Evolutionary conservation across 2,113 vertebrate species (phyloP).

Genomic region (Pitta sordida): DNA sequence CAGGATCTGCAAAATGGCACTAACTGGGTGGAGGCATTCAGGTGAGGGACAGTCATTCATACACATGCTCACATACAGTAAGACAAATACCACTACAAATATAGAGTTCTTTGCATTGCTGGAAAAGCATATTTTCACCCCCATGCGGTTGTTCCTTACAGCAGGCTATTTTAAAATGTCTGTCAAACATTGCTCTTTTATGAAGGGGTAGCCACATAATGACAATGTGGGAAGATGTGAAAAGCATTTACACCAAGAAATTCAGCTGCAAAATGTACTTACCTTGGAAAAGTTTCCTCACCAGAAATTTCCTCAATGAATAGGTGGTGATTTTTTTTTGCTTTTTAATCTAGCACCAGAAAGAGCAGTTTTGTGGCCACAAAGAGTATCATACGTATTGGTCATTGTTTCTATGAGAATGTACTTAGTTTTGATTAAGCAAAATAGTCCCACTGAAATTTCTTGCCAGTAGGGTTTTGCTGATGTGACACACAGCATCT

Average conservation of each 20-base stretch:
- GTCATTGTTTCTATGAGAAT: neutral
- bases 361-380: neutral
- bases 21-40: neutral
- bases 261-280: neutral
- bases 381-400: neutral
- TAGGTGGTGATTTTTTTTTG: neutral
- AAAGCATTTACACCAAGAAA: neutral
- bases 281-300: neutral
- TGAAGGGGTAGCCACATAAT: neutral
- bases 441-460: neutral
- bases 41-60: neutral
- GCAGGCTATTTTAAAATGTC: neutral
- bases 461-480: neutral
- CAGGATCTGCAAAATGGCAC: neutral
- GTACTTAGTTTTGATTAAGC: neutral
- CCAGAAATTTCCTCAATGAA: neutral
- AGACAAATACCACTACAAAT: neutral
- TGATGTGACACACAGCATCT: neutral
- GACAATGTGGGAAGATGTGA: neutral
- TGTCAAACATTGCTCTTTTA: neutral
- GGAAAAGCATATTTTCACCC: neutral
- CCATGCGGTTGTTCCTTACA: neutral
- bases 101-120: neutral
- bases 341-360: neutral
- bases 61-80: neutral